Conservation (phyloP, 2,797 vertebrate species). For the Cynopterus sphinx region DNA sequence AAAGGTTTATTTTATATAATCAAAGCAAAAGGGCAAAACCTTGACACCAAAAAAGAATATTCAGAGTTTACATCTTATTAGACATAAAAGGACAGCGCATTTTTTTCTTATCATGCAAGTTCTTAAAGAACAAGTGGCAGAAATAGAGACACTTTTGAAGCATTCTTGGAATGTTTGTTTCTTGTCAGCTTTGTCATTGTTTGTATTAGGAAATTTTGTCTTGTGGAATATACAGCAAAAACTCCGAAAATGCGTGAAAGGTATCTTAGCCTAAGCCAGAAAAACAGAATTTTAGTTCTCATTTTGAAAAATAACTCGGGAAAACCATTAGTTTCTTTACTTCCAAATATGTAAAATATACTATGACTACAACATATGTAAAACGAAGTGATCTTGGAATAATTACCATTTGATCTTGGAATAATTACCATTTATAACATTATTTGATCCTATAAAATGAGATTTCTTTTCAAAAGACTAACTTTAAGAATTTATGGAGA, state of each 20-base stretch:
- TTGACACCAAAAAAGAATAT: background rate
- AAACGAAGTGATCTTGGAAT: background rate
- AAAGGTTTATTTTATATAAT: background rate
- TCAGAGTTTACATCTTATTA: background rate
- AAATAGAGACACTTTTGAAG: background rate
- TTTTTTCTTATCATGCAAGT: background rate
- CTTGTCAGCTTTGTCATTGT: background rate
- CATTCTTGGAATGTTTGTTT: background rate
- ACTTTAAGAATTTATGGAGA: background rate
- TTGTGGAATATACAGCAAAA: background rate
- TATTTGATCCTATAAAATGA: background rate
- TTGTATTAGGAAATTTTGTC: background rate
- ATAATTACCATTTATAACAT: background rate
- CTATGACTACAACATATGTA: background rate
- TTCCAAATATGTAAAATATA: background rate
- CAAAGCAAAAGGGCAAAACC: background rate
- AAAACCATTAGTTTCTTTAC: background rate
- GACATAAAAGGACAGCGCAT: background rate
- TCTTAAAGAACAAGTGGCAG: background rate
- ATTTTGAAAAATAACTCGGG: background rate
- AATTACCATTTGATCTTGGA: background rate
- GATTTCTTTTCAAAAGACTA: background rate
- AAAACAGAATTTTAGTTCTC: background rate
- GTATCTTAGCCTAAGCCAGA: background rate
- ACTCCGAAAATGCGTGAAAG: background rate